Conservation (phyloP, 1,140 invertebrate species). For the Drosophila nannoptera region DNA sequence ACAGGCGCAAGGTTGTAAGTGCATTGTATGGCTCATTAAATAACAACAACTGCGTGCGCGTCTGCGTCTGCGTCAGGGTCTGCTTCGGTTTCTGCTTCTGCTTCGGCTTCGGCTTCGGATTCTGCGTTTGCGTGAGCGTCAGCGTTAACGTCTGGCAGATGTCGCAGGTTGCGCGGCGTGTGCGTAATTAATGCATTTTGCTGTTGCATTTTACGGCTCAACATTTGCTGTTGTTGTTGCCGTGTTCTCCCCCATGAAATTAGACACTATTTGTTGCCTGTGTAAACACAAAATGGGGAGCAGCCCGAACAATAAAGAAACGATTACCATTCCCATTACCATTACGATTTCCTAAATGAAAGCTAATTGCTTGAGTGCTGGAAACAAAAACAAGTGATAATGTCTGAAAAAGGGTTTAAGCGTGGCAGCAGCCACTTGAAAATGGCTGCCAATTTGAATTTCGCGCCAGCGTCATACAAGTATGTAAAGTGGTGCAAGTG, state of each 20-base stretch:
- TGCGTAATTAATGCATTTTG: constrained; percentile 74
- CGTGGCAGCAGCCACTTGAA: constrained; percentile 29
- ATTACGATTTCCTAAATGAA: constrained; percentile 66
- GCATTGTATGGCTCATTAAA: constrained; percentile 77
- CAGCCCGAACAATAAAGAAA: constrained; percentile 28
- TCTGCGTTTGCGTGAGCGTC: neutral
- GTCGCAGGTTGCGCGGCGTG: constrained; percentile 56
- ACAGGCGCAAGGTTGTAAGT: constrained; percentile 73
- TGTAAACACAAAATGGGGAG: constrained; percentile 58
- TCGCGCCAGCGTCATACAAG: constrained; percentile 4
- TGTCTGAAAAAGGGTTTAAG: constrained; percentile 63
- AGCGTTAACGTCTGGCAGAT: constrained; percentile 48
- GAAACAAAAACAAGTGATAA: constrained; percentile 54
- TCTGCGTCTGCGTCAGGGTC: constrained; percentile 1
- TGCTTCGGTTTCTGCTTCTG: neutral
- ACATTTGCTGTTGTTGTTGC: constrained; percentile 50
- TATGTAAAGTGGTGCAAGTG: constrained; percentile 14
- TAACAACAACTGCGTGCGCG: constrained; percentile 22
- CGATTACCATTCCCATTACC: constrained; percentile 45
- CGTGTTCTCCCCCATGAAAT: constrained; percentile 55
- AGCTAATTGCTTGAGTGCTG: constrained; percentile 61
- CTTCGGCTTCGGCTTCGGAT: neutral
- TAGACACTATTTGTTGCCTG: constrained; percentile 71
- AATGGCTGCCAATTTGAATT: constrained; percentile 36
- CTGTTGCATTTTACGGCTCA: constrained; percentile 73